Base-by-base conservation (phyloP, 1,140 invertebrate genomes). In the Temnothorax longispinosus region DNA sequence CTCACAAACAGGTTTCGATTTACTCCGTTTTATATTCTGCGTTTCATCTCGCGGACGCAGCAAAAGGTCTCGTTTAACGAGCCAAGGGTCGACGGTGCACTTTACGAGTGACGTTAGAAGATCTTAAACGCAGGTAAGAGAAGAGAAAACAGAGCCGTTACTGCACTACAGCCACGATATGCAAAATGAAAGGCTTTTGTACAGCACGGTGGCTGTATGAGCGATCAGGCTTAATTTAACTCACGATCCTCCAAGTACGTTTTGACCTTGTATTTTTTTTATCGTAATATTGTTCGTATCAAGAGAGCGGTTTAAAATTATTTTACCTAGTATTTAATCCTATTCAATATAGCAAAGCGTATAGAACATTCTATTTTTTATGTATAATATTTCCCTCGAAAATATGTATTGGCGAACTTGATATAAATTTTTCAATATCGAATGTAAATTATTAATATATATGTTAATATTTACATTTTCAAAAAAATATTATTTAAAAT, bases 121-220 rank as follows among this genome's bases (percentile, higher is more conserved):
- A 60, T 84, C 58, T 84, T 75, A 62, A 84, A 84, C 62, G 69
- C 41, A 84, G 41, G n/a, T 60, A 62, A 75, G 80, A 84, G 69
- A 11, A 60, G 54, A 84, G 80, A 58, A 82, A 82, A 84, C 80
- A 81, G 54, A 44, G 52, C 21, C 67, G 38, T 58, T 74, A 32
- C 27, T 69, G 7, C 67, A 50, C 65, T 82, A 35, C 35, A 60
- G 80, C 54, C 44, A 11, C n/a, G 69, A 62, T 75, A 84, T 84
- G 54, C 41, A 84, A 84, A 84, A 84, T 60, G 44, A 38, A 84
- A 84, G 27, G 41, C 69, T 82, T 82, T 60, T 74, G 47, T 54
- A 54, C 38, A 27, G 32, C 15, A 58, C 27, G 11, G 27, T 2
- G 54, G 18, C 41, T 21, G 21, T 60, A 35, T 44, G 32, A 80